Conservation (phyloP, 2,797 vertebrate species). For the Sebastolobus altivelis region DNA sequence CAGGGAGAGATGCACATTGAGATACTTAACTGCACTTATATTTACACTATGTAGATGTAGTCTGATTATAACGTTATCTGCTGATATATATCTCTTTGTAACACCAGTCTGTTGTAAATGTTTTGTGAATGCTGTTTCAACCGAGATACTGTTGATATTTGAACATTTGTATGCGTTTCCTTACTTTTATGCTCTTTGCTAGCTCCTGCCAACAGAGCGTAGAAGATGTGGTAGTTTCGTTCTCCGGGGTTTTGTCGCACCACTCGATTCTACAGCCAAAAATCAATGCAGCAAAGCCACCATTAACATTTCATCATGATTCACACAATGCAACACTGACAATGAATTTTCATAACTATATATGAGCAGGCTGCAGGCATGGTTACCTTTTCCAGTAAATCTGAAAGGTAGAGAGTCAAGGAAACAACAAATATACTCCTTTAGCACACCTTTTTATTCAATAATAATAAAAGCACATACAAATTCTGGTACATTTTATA, state of each 20-base stretch:
- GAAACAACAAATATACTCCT: slow-evolving; percentile 40
- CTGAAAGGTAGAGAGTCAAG: slow-evolving; percentile 85
- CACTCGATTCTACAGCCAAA: slow-evolving; percentile 90
- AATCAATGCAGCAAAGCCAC: slow-evolving; percentile 49
- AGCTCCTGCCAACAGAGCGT: slow-evolving; percentile 91
- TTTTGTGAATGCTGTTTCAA: not conserved
- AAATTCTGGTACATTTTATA: not conserved
- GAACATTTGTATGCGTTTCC: not conserved
- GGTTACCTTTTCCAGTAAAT: slow-evolving; percentile 94
- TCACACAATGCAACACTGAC: slow-evolving; percentile 19
- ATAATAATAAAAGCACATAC: not conserved
- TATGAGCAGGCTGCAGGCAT: not conserved
- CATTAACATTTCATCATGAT: slow-evolving; percentile 23
- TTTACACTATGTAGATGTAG: not conserved
- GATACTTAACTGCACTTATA: not conserved
- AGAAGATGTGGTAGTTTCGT: slow-evolving; percentile 96
- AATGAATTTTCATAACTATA: not conserved
- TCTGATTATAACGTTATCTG: not conserved
- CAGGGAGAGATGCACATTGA: not conserved
- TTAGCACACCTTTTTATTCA: not conserved
- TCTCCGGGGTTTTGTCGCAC: slow-evolving; percentile 94
- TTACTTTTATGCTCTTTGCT: slow-evolving; percentile 89
- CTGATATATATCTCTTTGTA: not conserved
- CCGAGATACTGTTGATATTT: no score
- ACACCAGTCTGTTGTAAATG: not conserved